A percentile compares a stretch with the other conserved stretches of the same genome.
These are phyloP conservation scores for Propithecus deckenii DNA, from an alignment of 2,797 vertebrate species.

Conservation along the genomic window DNA sequence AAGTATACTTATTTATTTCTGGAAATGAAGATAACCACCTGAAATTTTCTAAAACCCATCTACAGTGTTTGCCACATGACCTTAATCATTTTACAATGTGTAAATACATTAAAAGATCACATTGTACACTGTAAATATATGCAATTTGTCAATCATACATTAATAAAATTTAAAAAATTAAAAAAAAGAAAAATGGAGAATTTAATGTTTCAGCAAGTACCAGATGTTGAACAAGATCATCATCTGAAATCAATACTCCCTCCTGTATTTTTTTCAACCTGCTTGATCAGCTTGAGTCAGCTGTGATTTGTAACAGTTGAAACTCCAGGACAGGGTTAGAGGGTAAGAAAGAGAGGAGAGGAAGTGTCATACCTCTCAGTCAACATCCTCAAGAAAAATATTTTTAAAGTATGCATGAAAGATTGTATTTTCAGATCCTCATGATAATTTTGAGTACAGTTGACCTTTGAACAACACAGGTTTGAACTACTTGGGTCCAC, in stretches of 20 bases:
- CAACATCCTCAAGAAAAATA: neutral
- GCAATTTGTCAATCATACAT: too few species aligned
- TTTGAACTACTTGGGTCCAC: neutral
- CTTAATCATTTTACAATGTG: neutral
- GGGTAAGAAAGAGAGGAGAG: neutral
- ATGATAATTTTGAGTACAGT: neutral
- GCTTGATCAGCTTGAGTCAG: slow-evolving; percentile 9
- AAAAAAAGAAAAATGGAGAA: slow-evolving; percentile 2
- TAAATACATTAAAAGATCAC: too few species aligned
- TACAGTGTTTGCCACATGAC: neutral
- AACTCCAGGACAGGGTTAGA: neutral
- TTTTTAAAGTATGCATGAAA: neutral
- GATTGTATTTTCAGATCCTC: neutral
- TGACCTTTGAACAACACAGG: too few species aligned
- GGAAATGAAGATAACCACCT: neutral
- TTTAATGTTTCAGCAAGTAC: slow-evolving; percentile 9
- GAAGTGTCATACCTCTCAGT: neutral
- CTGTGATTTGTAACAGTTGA: slow-evolving; percentile 4
- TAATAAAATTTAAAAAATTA: too few species aligned
- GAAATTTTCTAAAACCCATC: neutral
- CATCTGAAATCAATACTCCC: slow-evolving; percentile 51
- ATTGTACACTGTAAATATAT: too few species aligned
- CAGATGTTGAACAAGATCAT: slow-evolving; percentile 31
- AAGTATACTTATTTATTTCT: neutral
- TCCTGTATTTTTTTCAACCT: neutral